Evolutionary conservation across 2,888 invertebrate genomes (phyloP).

Genomic region (Macropis europaea): DNA sequence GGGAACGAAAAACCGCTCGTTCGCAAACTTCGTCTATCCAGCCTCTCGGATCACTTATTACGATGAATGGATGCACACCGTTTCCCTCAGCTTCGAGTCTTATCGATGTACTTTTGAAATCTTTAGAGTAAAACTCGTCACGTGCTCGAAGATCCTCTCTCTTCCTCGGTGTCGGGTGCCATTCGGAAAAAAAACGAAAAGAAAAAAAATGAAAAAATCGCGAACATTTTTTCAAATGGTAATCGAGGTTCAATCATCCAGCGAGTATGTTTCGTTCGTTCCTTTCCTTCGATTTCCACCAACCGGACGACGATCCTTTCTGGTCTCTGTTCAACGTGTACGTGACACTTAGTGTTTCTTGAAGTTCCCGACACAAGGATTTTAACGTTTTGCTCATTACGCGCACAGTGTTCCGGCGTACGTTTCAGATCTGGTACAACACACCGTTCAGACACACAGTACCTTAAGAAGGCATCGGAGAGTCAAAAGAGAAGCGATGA

Average conservation of each 20-base stretch:
- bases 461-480: constrained; percentile 37
- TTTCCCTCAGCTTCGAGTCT: constrained; percentile 56
- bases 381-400: constrained; percentile 39
- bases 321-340: background rate
- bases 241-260: constrained; percentile 18
- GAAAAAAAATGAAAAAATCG: background rate
- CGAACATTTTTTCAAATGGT: constrained; percentile 17
- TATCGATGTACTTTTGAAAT: constrained; percentile 38
- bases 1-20: constrained; percentile 1
- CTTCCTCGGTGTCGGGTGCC: constrained; percentile 14
- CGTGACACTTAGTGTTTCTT: constrained; percentile 14
- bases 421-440: constrained; percentile 8
- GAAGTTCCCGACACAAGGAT: constrained; percentile 12
- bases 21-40: constrained; percentile 50
- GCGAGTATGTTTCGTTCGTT: background rate
- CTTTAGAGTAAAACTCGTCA: constrained; percentile 16
- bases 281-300: background rate
- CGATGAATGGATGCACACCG: constrained; percentile 60
- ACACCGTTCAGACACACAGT: constrained; percentile 11
- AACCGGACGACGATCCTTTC: too few relatives aligned
- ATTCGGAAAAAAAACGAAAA: background rate
- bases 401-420: constrained; percentile 44
- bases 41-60: constrained; percentile 52
- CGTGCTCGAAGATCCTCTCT: constrained; percentile 25
- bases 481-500: constrained; percentile 22